Conservation (phyloP, 2,113 vertebrate species). For the Carassius carassius region DNA sequence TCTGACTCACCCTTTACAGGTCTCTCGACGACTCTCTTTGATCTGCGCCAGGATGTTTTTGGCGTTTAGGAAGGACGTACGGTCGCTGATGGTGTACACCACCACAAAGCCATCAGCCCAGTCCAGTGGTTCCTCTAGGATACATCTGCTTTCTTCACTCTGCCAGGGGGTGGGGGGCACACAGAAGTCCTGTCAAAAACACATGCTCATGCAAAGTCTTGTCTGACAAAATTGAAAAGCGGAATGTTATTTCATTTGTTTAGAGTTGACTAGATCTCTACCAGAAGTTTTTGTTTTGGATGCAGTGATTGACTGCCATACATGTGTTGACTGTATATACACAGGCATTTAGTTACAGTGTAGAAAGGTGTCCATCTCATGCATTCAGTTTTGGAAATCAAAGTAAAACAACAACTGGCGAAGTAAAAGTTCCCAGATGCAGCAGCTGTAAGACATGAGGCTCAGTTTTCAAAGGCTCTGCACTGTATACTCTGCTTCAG, state of each 20-base stretch:
- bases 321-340: neutral
- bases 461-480: slow-evolving; percentile 58
- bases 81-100: slow-evolving; percentile 79
- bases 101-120: slow-evolving; percentile 80
- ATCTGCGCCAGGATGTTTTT: slow-evolving; percentile 74
- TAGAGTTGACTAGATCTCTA: neutral
- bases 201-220: neutral
- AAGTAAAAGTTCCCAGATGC: slow-evolving; percentile 57
- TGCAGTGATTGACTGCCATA: neutral
- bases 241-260: neutral
- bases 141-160: slow-evolving; percentile 69
- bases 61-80: slow-evolving; percentile 73
- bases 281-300: neutral
- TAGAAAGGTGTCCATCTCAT: slow-evolving; percentile 49
- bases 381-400: slow-evolving; percentile 40
- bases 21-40: slow-evolving; percentile 66
- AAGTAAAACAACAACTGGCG: slow-evolving; percentile 57
- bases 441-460: slow-evolving; percentile 38
- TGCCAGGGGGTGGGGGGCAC: slow-evolving; percentile 49
- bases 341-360: neutral
- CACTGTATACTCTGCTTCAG: slow-evolving; percentile 23
- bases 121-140: slow-evolving; percentile 74
- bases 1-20: slow-evolving; percentile 75
- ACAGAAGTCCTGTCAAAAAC: slow-evolving; percentile 39
- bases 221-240: slow-evolving; percentile 16